Evolutionary conservation across 2,888 invertebrate species (phyloP), one percentile per base, ranked within the genome.

Genomic region (Maniola hyperantus): DNA sequence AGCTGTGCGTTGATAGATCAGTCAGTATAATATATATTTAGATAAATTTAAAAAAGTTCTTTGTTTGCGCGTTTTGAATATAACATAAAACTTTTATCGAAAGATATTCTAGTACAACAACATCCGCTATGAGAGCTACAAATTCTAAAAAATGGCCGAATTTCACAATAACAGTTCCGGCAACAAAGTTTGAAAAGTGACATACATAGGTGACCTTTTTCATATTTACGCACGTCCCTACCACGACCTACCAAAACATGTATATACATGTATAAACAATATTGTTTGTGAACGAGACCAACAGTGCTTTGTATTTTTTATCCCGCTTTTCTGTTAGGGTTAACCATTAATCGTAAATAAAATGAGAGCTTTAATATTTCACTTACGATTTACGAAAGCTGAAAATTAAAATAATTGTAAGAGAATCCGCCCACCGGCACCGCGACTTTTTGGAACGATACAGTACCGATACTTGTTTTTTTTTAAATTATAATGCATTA

Each of bases 251-350:
- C 78, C 79, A 87, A 88, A 26, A 87, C 87, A 88, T 88, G 87
- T 88, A 85, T 86, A n/a, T n/a, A n/a, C n/a, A n/a, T n/a, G n/a
- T n/a, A n/a, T n/a, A n/a, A n/a, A n/a, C n/a, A n/a, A n/a, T n/a
- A 85, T 87, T 88, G 87, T 87, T 80, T 82, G 82, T 71, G 77
- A 78, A 79, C 76, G 79, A 80, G 75, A 79, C 78, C 77, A 26
- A 78, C 78, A 36, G 65, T 79, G 81, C 82, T 85, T 85, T 82
- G 65, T 65, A 71, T 71, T 69, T 51, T 74, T 71, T 71, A 65
- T 69, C 68, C 68, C 50, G 59, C 67, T 66, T 66, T 83, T 81
- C 82, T 82, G 83, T 84, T 83, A 82, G 73, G 70, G 73, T 70
- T 77, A 73, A 77, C 71, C 73, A 65, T 67, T 66, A 55, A 65